phyloP scores from a whole-genome alignment of 1,140 invertebrate species.

The Polypedilum vanderplanki region DNA sequence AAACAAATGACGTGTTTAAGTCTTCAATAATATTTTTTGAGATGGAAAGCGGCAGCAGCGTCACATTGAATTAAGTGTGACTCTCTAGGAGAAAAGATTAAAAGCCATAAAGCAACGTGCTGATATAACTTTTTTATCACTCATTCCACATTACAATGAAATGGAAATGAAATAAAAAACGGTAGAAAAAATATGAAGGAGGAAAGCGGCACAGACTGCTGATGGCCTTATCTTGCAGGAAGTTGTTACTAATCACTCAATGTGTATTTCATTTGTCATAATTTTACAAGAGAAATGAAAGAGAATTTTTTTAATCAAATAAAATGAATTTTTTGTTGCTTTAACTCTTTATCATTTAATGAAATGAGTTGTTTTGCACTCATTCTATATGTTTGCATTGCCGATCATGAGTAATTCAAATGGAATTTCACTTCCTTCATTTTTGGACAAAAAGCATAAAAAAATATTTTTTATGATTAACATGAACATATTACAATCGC shows the following conservation, averaged over 20 bases:
- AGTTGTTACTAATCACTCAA: conserved; percentile 12
- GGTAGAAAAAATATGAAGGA: not conserved
- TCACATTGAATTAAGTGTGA: not conserved
- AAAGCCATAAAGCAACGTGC: not conserved
- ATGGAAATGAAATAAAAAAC: not conserved
- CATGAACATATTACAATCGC: no score
- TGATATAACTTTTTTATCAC: conserved; percentile 14
- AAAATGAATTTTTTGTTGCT: no score
- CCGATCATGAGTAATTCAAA: no score
- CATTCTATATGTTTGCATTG: no score
- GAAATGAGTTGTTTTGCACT: no score
- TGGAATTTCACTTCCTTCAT: no score
- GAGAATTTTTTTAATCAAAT: no score
- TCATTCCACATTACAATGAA: not conserved
- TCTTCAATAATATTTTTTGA: conserved; percentile 3
- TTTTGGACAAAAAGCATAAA: no score
- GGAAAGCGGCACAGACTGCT: not conserved
- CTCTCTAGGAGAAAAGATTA: not conserved
- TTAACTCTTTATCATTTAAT: no score
- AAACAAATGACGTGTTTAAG: conserved; percentile 18
- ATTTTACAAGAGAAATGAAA: not conserved
- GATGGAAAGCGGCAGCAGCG: not conserved
- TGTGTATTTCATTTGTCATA: conserved; percentile 7
- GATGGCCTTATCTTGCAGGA: conserved; percentile 10
- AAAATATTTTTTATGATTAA: no score